Evolutionary conservation across 2,888 invertebrate species (phyloP), one percentile per base, ranked within the genome.

Genomic region (Pristionchus maxplancki): DNA sequence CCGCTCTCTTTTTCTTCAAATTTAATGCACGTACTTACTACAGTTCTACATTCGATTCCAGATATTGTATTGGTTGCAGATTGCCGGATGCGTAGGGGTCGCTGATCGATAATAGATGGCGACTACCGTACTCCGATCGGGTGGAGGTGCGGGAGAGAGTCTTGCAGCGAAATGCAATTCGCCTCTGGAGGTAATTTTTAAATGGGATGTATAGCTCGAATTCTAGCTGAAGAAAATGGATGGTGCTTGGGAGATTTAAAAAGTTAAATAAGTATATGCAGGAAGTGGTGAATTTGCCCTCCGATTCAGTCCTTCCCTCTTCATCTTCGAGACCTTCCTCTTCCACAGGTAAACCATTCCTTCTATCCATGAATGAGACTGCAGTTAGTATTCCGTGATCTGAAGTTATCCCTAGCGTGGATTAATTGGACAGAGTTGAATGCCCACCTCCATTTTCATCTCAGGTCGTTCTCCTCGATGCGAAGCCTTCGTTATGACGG

Each of bases 401-500:
- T n/a, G 28, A n/a, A n/a, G n/a, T n/a, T n/a, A n/a, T n/a, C n/a
- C n/a, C n/a, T n/a, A n/a, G n/a, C n/a, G n/a, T n/a, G n/a, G n/a
- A n/a, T n/a, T n/a, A n/a, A n/a, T n/a, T n/a, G n/a, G n/a, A n/a
- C n/a, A n/a, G n/a, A n/a, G n/a, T n/a, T n/a, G n/a, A n/a, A n/a
- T n/a, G n/a, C n/a, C n/a, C n/a, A n/a, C n/a, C n/a, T n/a, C n/a
- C n/a, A n/a, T n/a, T n/a, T 62, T 62, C 34, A 37, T n/a, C 28
- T 2, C 86, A 44, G 86, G 64, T 28, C 64, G 78, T 34, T 78
- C 74, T 78, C 87, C 87, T n/a, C 87, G 87, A 28, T 87, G 87
- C 58, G 93, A 93, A 85, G 94, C 93, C 20, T 93, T 91, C 89
- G 91, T 93, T 28, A 94, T 93, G 93, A 93, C 93, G 28, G 93